Base-by-base conservation (phyloP, 2,888 invertebrate genomes). In the Horisme vitalbata region DNA sequence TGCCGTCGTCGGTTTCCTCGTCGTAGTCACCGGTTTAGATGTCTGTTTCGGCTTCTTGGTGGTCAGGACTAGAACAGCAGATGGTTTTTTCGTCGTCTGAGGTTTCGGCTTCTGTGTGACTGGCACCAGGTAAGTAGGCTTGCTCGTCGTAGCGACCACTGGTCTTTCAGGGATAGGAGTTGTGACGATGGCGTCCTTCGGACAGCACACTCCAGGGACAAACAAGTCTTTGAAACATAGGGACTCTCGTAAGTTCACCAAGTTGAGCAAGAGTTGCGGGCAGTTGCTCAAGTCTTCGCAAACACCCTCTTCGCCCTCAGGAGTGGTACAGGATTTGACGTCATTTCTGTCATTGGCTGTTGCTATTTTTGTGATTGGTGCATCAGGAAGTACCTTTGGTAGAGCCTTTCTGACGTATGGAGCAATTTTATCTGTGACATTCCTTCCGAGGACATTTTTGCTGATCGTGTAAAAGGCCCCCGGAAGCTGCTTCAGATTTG, bases 181-280 rank as follows among this genome's bases (percentile, higher is more conserved):
- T 3, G 78, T 68, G n/a, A 80, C 71, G 2, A 85, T 68, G 0
- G 72, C 84, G 63, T 87, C 89, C 63, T 89, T 81, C 5, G 97
- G 97, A 76, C 97, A 97, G 71, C 97, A 97, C 1, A 97, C 97
- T 1, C 97, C 97, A 1, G 97, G 97, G 1, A 96, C 95, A 67
- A 97, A 97, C 1, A 97, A 90, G 53, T 95, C 96, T 83, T 97
- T 97, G 71, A 97, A 97, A 69, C 97, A 97, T 6, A 97, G 88
- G 0, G 97, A 97, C 68, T 96, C 96, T 18, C 97, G 86, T 10
- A 97, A 86, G 71, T 94, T 95, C 8, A 94, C 93, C 36, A 97
- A 87, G 76, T 97, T 95, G 12, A 97, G 80, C 0, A 97, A 83
- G 14, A 97, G 79, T 59, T 96, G 95, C 0, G 97, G 97, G 68